These are phyloP conservation scores for Sitobion miscanthi DNA, from an alignment of 1,140 invertebrate species.

Conservation along the genomic window DNA sequence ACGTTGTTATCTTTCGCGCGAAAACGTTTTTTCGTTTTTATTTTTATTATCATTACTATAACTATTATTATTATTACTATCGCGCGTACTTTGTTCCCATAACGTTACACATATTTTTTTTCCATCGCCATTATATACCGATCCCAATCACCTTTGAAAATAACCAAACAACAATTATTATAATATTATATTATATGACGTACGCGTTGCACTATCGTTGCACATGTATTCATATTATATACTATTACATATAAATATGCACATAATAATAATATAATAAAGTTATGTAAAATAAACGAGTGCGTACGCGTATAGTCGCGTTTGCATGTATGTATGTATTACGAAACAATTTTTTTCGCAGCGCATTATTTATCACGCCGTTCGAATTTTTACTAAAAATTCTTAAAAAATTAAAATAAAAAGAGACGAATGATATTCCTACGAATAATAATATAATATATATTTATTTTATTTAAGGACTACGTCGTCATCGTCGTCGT, in stretches of 20 bases:
- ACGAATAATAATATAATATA: neutral
- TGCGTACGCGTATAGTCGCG: neutral
- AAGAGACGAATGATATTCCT: neutral
- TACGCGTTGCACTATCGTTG: neutral
- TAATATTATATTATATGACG: neutral
- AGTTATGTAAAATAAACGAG: neutral
- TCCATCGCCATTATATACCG: neutral
- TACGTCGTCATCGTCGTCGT: neutral
- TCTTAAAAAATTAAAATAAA: neutral
- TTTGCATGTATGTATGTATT: neutral
- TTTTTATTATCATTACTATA: neutral
- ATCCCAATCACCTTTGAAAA: neutral
- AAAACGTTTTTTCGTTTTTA: neutral
- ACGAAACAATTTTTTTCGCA: neutral
- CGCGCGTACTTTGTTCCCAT: neutral
- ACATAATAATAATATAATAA: slow-evolving; percentile 8
- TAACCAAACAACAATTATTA: neutral
- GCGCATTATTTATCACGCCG: neutral
- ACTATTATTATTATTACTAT: neutral
- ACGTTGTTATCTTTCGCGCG: neutral
- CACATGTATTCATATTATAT: neutral
- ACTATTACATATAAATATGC: neutral
- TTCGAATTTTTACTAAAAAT: neutral
- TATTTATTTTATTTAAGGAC: slow-evolving; percentile 2
- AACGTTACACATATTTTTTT: neutral